phyloP scores from a whole-genome alignment of 2,797 vertebrate genomes.

The Crypturellus tataupa region DNA sequence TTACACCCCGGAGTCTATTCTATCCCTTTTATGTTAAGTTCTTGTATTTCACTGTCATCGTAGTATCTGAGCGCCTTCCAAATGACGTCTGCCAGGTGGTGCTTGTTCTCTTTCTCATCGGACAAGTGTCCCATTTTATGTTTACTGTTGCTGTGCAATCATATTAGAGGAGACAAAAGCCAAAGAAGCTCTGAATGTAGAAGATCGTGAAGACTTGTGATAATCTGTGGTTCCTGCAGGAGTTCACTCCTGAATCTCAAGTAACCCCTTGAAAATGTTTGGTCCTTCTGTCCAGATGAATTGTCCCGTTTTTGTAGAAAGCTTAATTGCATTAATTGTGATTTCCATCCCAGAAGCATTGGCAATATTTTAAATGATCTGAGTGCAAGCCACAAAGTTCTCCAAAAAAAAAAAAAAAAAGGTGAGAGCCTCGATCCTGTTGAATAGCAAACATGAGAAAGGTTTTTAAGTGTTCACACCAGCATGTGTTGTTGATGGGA shows the following conservation, averaged over 20 bases:
- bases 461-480: slow-evolving; percentile 39
- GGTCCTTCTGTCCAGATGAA: neutral
- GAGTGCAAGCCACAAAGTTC: slow-evolving; percentile 8
- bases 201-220: neutral
- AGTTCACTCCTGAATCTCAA: neutral
- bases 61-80: neutral
- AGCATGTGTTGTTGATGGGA: slow-evolving; percentile 4
- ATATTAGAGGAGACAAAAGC: slow-evolving; percentile 26
- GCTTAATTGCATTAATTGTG: neutral
- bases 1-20: neutral
- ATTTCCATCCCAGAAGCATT: neutral
- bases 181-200: slow-evolving; percentile 26
- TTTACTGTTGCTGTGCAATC: slow-evolving; percentile 13
- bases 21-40: neutral
- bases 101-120: slow-evolving; percentile 22
- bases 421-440: neutral
- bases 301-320: neutral
- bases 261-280: neutral
- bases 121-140: slow-evolving; percentile 21
- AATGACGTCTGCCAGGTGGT: slow-evolving; percentile 60
- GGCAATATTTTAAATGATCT: slow-evolving; percentile 6
- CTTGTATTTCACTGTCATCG: neutral
- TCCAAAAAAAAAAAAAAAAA: slow-evolving; percentile 42
- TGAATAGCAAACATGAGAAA: neutral
- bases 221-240: slow-evolving; percentile 13